Evolutionary conservation across 2,113 vertebrate species (phyloP).

Genomic region (Boleophthalmus pectinirostris): DNA sequence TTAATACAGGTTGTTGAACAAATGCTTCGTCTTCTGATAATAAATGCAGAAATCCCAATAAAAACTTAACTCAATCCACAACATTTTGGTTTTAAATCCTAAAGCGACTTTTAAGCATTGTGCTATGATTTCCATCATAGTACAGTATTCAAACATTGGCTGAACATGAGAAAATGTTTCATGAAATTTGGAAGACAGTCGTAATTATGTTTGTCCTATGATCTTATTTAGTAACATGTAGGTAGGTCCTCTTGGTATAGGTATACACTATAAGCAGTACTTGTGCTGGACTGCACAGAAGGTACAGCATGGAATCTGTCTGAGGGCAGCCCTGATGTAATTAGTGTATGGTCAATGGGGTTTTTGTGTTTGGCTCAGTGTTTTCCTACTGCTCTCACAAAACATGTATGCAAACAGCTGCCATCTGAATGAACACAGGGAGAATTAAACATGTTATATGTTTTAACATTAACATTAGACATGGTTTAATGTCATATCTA

Average conservation of each 20-base stretch:
- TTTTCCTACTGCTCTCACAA: constrained; percentile 4
- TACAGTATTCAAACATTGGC: background rate
- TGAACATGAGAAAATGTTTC: background rate
- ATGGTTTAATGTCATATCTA: background rate
- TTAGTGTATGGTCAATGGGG: constrained; percentile 26
- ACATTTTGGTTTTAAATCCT: background rate
- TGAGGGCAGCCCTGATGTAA: constrained; percentile 27
- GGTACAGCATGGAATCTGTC: constrained; percentile 10
- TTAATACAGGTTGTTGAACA: background rate
- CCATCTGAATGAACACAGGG: background rate
- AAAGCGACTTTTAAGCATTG: background rate
- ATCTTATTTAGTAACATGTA: too few relatives aligned
- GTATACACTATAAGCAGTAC: constrained; percentile 32
- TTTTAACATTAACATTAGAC: too few relatives aligned
- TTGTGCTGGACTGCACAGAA: constrained; percentile 17
- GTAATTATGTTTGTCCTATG: too few relatives aligned
- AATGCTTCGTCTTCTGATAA: background rate
- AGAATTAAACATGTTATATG: background rate
- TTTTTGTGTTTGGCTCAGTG: constrained; percentile 4
- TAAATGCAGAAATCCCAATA: background rate
- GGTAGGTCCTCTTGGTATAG: too few relatives aligned
- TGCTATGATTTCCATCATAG: background rate
- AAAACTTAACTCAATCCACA: background rate
- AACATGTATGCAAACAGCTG: background rate
- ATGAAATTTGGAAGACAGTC: background rate